Evolutionary conservation across 1,140 invertebrate genomes (phyloP).

Genomic region (Drosophila bocki): DNA sequence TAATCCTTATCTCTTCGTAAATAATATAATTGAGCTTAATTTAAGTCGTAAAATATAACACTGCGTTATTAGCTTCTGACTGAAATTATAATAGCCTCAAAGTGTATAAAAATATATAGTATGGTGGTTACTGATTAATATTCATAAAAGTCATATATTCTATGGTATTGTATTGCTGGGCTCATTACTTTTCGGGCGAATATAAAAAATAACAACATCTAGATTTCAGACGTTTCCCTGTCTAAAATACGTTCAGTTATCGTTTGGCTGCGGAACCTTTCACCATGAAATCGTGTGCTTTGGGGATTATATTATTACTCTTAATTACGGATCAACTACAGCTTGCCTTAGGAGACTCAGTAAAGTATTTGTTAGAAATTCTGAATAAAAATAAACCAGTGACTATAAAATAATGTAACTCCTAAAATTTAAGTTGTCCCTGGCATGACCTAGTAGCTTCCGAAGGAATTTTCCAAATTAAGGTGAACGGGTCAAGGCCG

Average conservation of each 20-base stretch:
- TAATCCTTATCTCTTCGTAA: too few relatives aligned
- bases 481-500: background rate
- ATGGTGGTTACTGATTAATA: background rate
- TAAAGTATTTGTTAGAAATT: background rate
- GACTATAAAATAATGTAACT: background rate
- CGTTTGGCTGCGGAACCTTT: background rate
- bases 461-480: background rate
- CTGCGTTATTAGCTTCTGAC: too few relatives aligned
- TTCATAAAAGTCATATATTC: background rate
- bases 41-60: background rate
- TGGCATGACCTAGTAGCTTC: background rate
- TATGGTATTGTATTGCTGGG: background rate
- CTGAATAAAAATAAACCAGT: background rate
- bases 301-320: background rate
- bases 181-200: background rate
- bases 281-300: background rate
- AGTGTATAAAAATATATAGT: background rate
- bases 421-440: background rate
- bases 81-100: too few relatives aligned
- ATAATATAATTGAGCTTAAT: too few relatives aligned
- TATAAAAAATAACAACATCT: background rate
- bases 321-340: background rate
- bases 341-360: background rate
- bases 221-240: background rate
- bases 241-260: background rate